Base-by-base conservation (phyloP, 2,888 invertebrate species). In the Drosophila nr. perissopoda region DNA sequence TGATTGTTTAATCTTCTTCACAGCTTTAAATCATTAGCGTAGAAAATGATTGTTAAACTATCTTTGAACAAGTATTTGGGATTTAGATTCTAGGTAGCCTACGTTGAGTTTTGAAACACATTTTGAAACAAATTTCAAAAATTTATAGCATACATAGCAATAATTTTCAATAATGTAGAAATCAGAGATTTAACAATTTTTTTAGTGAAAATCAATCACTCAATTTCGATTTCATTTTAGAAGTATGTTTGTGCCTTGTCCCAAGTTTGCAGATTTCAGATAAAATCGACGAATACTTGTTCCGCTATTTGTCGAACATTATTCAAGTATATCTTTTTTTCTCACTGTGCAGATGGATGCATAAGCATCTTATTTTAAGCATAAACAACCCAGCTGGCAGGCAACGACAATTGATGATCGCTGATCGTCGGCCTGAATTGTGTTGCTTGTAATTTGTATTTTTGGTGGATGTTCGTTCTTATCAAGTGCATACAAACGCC, bases 401-500 rank as follows among this genome's bases (percentile, higher is more conserved):
- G 40, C 65, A 67, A 45, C 48, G 59, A 52, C 42, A 62, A 76
- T 61, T 58, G 60, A 66, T 45, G 69, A 79, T 72, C 80, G 66
- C 60, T 76, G 77, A 64, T 76, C 70, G 62, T 58, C 54, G 63
- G 69, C 63, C 72, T 71, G 77, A 85, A 69, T 73, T 77, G 59
- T 61, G 42, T 40, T 36, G 36, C n/a, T 40, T 45, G 45, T 45
- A 45, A 45, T 45, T 54, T 36, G 56, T 67, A 48, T 42, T 63
- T 76, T 76, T 67, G 65, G 78, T 64, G 53, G 48, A 63, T 67
- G 63, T 64, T 40, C 76, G 78, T 86, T 40, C 80, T 89, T 86
- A 86, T 86, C 89, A 87, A 75, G 53, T 72, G 69, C 71, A 70
- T 69, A 53, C 64, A 53, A 66, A 65, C 67, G 68, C 84, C 83